Conservation (phyloP, 2,888 invertebrate genomes). For the Beris morrisii region DNA sequence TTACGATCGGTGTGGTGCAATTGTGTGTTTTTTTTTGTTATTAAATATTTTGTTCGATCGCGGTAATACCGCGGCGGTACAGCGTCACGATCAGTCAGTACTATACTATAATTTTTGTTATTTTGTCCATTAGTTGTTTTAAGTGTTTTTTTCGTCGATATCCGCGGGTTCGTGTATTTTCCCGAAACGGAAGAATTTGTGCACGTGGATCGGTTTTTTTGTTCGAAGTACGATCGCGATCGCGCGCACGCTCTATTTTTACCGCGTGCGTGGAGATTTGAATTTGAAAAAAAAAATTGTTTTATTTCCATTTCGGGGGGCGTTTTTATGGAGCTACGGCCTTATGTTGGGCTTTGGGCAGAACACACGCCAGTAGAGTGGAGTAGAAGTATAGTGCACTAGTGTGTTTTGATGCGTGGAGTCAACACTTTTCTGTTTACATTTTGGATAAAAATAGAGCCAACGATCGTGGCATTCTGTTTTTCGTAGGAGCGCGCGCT, state of each 20-base stretch:
- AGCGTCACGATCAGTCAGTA: too few species aligned
- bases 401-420: too few species aligned
- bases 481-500: too few species aligned
- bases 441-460: too few species aligned
- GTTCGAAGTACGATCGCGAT: constrained; percentile 9
- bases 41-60: constrained; percentile 21
- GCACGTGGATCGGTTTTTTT: constrained; percentile 32
- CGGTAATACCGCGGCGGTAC: neutral
- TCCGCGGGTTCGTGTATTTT: neutral
- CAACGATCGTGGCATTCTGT: too few species aligned
- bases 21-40: too few species aligned
- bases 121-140: constrained; percentile 13
- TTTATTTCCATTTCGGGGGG: neutral
- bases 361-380: constrained; percentile 9
- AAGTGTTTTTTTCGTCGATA: too few species aligned
- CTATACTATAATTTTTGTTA: neutral
- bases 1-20: too few species aligned
- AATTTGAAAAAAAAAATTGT: neutral
- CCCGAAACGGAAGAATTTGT: neutral
- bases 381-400: constrained; percentile 1
- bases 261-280: neutral
- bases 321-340: constrained; percentile 7
- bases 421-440: too few species aligned
- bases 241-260: constrained; percentile 25
- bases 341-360: neutral